These are phyloP conservation scores for Parelbella ahira DNA, from an alignment of 2,888 invertebrate genomes.

Conservation along the genomic window DNA sequence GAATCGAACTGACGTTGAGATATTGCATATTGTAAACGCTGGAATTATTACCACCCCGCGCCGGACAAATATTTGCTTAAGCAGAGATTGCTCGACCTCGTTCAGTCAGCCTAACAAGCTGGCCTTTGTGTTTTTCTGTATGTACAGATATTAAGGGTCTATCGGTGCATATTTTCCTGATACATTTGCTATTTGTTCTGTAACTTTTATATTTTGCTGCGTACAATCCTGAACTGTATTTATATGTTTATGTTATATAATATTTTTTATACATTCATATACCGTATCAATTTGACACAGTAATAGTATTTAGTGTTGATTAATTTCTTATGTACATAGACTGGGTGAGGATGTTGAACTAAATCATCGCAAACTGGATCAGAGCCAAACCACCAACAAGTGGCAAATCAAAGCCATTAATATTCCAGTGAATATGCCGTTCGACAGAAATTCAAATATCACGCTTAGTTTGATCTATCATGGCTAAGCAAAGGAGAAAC, in stretches of 20 bases:
- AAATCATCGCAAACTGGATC: conserved; percentile 23
- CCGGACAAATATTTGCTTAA: conserved; percentile 28
- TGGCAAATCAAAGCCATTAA: conserved; percentile 25
- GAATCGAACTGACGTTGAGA: conserved; percentile 29
- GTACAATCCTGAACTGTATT: no score
- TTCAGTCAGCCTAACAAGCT: conserved; percentile 20
- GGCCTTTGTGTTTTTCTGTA: conserved; percentile 17
- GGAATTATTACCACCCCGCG: conserved; percentile 25
- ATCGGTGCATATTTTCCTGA: neutral
- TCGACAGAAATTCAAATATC: conserved; percentile 19
- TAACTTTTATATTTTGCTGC: no score
- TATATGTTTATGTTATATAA: no score
- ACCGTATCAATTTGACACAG: neutral
- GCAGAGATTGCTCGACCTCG: conserved; percentile 25
- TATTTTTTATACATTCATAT: no score
- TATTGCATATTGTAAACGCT: conserved; percentile 27
- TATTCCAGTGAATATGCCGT: conserved; percentile 16
- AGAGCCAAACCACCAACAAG: conserved; percentile 22
- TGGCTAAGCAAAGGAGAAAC: conserved; percentile 10
- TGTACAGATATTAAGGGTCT: conserved; percentile 3
- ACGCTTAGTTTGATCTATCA: conserved; percentile 9
- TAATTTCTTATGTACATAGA: neutral
- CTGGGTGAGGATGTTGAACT: conserved; percentile 8
- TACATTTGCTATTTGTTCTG: neutral
- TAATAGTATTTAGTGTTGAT: neutral